phyloP scores from a whole-genome alignment of 2,888 invertebrate genomes.

The Melieria picta region DNA sequence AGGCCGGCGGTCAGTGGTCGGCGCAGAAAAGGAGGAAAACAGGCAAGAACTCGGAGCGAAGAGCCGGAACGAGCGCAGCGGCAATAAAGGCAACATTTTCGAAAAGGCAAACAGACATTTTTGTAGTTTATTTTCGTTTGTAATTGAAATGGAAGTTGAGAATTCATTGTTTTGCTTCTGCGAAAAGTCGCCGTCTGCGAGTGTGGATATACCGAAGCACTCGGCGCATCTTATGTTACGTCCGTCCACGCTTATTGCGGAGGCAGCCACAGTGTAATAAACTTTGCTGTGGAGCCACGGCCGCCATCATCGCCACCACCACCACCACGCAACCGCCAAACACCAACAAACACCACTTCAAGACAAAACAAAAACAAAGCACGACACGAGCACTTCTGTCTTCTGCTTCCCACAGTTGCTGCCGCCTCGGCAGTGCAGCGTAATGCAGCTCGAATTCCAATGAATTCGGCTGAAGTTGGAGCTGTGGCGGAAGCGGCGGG shows the following conservation, averaged over 20 bases:
- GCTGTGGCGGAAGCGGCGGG: neutral
- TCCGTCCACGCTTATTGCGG: too few relatives aligned
- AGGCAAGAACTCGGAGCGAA: neutral
- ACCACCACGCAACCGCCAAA: too few relatives aligned
- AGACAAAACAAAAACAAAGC: too few relatives aligned
- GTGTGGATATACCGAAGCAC: too few relatives aligned
- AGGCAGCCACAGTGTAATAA: too few relatives aligned
- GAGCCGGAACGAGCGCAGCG: neutral
- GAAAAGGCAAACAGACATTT: neutral
- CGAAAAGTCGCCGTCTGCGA: conserved; percentile 10
- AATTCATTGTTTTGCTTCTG: conserved; percentile 24
- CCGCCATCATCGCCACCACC: too few relatives aligned
- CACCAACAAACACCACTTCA: too few relatives aligned
- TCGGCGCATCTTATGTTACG: too few relatives aligned
- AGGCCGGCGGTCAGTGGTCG: neutral
- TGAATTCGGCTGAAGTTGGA: conserved; percentile 10
- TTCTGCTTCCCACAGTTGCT: too few relatives aligned
- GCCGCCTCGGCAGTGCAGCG: too few relatives aligned
- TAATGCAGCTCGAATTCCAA: conserved; percentile 13
- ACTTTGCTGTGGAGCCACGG: too few relatives aligned
- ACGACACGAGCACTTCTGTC: too few relatives aligned
- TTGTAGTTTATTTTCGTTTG: conserved; percentile 25
- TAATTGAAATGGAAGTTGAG: conserved; percentile 30
- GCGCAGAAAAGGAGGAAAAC: neutral
- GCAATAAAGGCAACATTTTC: neutral